Percentiles rank a stretch among this genome's conserved stretches.
Conservation (phyloP, 2,888 invertebrate species). For the Rhynchonema sp. region DNA sequence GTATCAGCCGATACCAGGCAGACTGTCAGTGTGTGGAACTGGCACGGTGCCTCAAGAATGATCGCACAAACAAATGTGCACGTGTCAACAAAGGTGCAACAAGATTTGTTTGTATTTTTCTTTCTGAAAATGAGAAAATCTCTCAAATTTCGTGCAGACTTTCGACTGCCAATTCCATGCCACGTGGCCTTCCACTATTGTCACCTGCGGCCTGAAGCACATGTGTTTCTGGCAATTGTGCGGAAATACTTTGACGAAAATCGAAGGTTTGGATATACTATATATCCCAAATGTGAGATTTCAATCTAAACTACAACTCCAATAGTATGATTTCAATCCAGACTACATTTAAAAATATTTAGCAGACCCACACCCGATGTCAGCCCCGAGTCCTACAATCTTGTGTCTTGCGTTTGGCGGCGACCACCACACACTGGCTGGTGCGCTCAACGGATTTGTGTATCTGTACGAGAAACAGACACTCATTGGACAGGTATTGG, state of each 20-base stretch:
- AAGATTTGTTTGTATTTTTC: neutral
- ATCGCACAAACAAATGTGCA: neutral
- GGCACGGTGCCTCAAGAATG: neutral
- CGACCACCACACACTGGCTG: neutral
- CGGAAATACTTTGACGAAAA: neutral
- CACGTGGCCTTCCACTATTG: neutral
- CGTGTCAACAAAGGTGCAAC: neutral
- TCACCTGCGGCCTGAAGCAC: neutral
- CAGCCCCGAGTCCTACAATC: slow-evolving; percentile 32
- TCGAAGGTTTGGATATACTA: too few relatives aligned
- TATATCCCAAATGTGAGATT: too few relatives aligned
- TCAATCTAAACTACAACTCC: too few relatives aligned
- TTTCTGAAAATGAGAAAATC: neutral
- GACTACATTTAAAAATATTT: too few relatives aligned
- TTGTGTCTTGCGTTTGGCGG: slow-evolving; percentile 14
- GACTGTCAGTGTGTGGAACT: neutral
- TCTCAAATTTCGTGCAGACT: neutral
- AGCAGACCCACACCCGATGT: too few relatives aligned
- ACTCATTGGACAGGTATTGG: neutral
- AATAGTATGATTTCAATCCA: too few relatives aligned
- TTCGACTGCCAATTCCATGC: neutral
- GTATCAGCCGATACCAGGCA: neutral
- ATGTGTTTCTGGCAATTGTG: neutral
- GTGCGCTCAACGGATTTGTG: neutral
- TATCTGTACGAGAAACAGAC: neutral